Conservation (phyloP, 35 echinoderm and acorn worm species). For the Lytechinus variegatus region DNA sequence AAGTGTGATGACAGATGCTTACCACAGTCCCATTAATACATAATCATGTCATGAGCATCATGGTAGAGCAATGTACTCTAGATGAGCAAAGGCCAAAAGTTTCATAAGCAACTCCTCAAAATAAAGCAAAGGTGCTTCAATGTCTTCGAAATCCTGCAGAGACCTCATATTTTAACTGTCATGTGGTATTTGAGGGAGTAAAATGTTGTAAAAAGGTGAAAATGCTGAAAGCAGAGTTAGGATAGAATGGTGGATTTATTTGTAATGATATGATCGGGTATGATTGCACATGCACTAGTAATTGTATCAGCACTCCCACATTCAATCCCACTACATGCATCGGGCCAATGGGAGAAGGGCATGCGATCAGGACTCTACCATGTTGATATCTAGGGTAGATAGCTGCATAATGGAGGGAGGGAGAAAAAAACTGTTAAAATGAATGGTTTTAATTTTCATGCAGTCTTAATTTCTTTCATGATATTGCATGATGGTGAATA, state of each 20-base stretch:
- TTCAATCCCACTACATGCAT: neutral
- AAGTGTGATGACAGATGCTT: neutral
- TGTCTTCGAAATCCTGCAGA: neutral
- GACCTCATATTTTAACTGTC: neutral
- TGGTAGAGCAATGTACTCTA: neutral
- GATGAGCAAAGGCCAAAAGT: neutral
- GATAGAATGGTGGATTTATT: neutral
- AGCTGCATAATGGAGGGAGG: slow-evolving; percentile 5
- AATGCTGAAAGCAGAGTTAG: neutral
- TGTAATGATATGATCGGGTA: neutral
- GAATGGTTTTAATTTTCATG: neutral
- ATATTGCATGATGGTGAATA: neutral
- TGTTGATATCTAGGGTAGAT: slow-evolving; percentile 42
- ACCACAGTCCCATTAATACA: neutral
- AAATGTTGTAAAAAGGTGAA: neutral
- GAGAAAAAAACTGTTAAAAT: neutral
- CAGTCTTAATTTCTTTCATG: neutral
- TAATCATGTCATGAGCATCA: slow-evolving; percentile 1
- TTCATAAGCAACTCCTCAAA: neutral
- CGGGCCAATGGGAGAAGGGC: neutral
- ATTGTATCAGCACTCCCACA: neutral
- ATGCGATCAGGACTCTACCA: slow-evolving; percentile 45
- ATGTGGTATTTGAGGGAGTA: neutral
- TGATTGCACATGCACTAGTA: neutral
- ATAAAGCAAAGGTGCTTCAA: neutral